Evolutionary conservation across 2,888 invertebrate species (phyloP), one percentile per base, ranked within the genome.

Genomic region (Dexiosoma caninum): DNA sequence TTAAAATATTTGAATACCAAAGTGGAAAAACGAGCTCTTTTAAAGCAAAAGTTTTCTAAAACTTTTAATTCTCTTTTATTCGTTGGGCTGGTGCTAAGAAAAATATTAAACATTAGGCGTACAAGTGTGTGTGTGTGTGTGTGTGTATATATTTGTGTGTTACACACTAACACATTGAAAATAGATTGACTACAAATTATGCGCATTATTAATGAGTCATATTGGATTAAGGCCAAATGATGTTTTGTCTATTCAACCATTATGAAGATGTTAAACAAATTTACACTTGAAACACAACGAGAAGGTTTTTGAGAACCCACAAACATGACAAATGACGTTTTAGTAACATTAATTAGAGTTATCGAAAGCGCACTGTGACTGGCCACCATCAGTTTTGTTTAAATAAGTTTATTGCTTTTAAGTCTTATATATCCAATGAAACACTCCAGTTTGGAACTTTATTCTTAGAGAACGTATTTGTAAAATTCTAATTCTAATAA

Each of bases 181-280:
- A 60, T 49, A 55, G 9, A 69, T 70, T 55, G 49, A 2, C 16
- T 59, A 60, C 66, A 75, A 76, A 75, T 76, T 71, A 76, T 76
- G 66, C 44, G 30, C 75, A 71, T 71, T 75, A 64, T 30, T 64
- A 37, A 69, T 6, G 19, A 79, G 49, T 49, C 27, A 64, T 66
- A 53, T 12, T 44, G 23, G 37, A 66, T 76, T 70, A 71, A 75
- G 46, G 32, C 7, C 12, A 30, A 30, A 12, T 21, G 10, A 42
- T 19, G 30, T 12, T 37, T n/a, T n/a, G n/a, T n/a, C 9, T 14
- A 2, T n/a, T 21, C 30, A 55, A 1, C 21, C 40, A 8, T 10
- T 7, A 42, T 12, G 12, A 21, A 27, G 14, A 23, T 27, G 4
- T 1, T 51, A 40, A 51, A 59, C 62, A 55, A 62, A 72, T 30